Evolutionary conservation across 2,888 invertebrate species (phyloP), one percentile per base, ranked within the genome.

Genomic region (Ochlodes sylvanus): DNA sequence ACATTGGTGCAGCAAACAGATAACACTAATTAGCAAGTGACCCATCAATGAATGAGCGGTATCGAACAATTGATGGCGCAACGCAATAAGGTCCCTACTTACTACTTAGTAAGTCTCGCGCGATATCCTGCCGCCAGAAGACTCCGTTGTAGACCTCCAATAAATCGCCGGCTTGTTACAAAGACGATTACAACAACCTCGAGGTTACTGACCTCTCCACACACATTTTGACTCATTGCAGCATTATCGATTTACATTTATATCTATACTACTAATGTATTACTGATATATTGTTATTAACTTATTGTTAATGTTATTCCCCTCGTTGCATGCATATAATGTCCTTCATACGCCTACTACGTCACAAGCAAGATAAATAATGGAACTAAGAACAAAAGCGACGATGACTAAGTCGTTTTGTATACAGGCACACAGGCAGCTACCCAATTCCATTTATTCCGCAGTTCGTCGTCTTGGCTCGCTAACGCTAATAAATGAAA

Each of bases 11-110:
- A 34, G 17, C 55, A 56, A 19, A 42, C 56, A 56, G 71, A 70
- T 73, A 71, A 72, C 70, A 70, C 76, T 77, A 70, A 78, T 80
- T 79, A 81, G 76, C 73, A 71, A 78, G 62, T 79, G 82, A 80
- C 79, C 77, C 74, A 76, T 82, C 81, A 85, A 88, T 86, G 81
- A 83, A 85, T 84, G 84, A 77, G 83, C 83, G 83, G 85, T 86
- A 83, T 79, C 77, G 77, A 77, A 72, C 78, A 86, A 84, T 83
- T 83, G 79, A 79, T 83, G 81, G 78, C 79, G 84, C 81, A 82
- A 81, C 80, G 73, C 74, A 76, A 76, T 79, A 64, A 64, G 70
- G 66, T 55, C 57, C 54, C 52, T 63, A 55, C 47, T 64, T 64
- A 50, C 52, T 63, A 55, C 47, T 64, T 64, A 50, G 52, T 58